Evolutionary conservation across 2,888 invertebrate species (phyloP), one percentile per base, ranked within the genome.

Genomic region (Aromia moschata): DNA sequence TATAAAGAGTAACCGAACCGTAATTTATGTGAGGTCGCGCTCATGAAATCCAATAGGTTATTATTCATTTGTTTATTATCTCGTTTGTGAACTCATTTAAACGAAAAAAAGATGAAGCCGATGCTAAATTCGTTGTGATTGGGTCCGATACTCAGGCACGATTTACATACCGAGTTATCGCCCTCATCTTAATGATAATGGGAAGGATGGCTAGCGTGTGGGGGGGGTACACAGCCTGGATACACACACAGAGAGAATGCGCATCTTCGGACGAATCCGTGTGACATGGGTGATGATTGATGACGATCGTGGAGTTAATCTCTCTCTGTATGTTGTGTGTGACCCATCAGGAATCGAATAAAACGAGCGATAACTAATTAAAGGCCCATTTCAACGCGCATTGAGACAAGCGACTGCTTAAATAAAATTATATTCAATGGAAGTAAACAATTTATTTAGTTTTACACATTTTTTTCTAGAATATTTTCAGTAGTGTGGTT

Each of bases 261-360:
- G 44, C 40, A 37, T 53, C 53, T 53, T 53, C 17, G 37, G 53
- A 53, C 44, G 53, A 43, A 40, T 43, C 53, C 17, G 53, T 53
- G 66, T 62, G 68, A 67, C 68, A 67, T 58, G 60, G 56, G 49
- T 37, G 51, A 66, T 68, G 69, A 69, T 69, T 69, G 67, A 69
- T 69, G 69, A 69, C 55, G 64, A 66, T 56, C 59, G 56, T 54
- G 52, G 66, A 62, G 61, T 58, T 68, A 66, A 69, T 69, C 64
- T 66, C 62, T 65, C 65, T 58, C 51, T 51, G 17, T 49, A 33
- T 40, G n/a, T 56, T 62, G 41, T 67, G 69, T 69, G 69, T 69
- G 67, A 67, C 67, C 69, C 69, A 68, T 67, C 69, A 61, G 60
- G 57, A 53, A 59, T 61, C 58, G 57, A 64, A 65, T 60, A 63